Percentiles rank a stretch among this genome's conserved stretches.
phyloP scores from a whole-genome alignment of 2,797 vertebrate species.

The Rhinatrema bivittatum region DNA sequence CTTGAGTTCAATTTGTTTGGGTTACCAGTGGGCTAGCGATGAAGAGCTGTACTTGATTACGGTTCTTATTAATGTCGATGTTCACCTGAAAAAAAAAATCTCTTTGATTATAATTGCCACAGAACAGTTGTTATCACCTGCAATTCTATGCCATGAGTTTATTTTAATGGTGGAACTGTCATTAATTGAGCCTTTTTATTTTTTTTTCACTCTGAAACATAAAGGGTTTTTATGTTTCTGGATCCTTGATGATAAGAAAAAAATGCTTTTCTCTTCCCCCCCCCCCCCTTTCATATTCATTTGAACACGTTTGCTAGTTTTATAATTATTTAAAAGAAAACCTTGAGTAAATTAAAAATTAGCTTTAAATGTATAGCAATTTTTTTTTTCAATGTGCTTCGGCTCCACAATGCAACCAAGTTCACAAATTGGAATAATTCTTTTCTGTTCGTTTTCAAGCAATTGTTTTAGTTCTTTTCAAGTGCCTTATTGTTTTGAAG shows the following conservation, averaged over 20 bases:
- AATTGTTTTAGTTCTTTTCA: slow-evolving; percentile 64
- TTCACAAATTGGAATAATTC: slow-evolving; percentile 53
- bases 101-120: too few relatives aligned
- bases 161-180: too few relatives aligned
- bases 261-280: slow-evolving; percentile 21
- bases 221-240: too few relatives aligned
- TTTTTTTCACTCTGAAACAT: too few relatives aligned
- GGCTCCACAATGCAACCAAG: slow-evolving; percentile 50
- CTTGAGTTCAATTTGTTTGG: too few relatives aligned
- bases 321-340: slow-evolving; percentile 51
- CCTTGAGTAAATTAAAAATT: slow-evolving; percentile 68
- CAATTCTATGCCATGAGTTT: too few relatives aligned
- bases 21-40: too few relatives aligned
- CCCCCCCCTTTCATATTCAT: slow-evolving; percentile 26
- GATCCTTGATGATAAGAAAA: slow-evolving; percentile 27
- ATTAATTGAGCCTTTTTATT: too few relatives aligned
- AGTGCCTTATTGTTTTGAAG: slow-evolving; percentile 57
- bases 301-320: slow-evolving; percentile 34
- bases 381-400: slow-evolving; percentile 56
- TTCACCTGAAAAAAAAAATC: too few relatives aligned
- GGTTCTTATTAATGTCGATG: too few relatives aligned
- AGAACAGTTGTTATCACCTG: too few relatives aligned
- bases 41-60: too few relatives aligned
- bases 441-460: slow-evolving; percentile 53
- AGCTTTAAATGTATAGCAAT: slow-evolving; percentile 42